These are phyloP conservation scores for Poeciliopsis turneri DNA, from an alignment of 2,797 vertebrate species.

Conservation along the genomic window DNA sequence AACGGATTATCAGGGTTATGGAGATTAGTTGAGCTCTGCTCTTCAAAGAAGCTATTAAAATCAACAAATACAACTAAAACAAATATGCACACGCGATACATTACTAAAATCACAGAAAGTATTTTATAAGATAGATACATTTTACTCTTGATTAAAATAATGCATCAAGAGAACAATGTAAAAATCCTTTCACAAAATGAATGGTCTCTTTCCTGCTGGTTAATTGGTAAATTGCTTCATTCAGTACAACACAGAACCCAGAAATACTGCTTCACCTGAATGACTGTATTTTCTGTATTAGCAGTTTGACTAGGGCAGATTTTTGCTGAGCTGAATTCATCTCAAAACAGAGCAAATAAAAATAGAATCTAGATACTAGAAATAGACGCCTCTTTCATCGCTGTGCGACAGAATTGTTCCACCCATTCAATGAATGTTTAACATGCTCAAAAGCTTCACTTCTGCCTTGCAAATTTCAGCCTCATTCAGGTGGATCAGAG, in stretches of 20 bases:
- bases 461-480: constrained; percentile 20
- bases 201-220: neutral
- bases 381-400: constrained; percentile 58
- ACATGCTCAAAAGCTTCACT: constrained; percentile 32
- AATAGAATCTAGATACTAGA: constrained; percentile 57
- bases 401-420: constrained; percentile 45
- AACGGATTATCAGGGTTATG: neutral
- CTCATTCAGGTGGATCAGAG: constrained; percentile 35
- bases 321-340: constrained; percentile 44
- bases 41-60: neutral
- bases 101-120: neutral
- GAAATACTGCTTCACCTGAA: constrained; percentile 21
- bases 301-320: constrained; percentile 23
- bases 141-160: neutral
- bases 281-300: constrained; percentile 25
- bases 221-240: neutral
- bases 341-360: constrained; percentile 51
- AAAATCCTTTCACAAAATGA: constrained; percentile 2
- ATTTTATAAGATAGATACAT: neutral
- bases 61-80: neutral
- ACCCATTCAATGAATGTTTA: constrained; percentile 36
- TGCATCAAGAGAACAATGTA: neutral
- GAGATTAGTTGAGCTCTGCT: neutral
- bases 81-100: neutral
- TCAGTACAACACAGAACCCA: constrained; percentile 5